Conservation (phyloP, 2,797 vertebrate genomes). For the Odontamblyopus lacepedii region DNA sequence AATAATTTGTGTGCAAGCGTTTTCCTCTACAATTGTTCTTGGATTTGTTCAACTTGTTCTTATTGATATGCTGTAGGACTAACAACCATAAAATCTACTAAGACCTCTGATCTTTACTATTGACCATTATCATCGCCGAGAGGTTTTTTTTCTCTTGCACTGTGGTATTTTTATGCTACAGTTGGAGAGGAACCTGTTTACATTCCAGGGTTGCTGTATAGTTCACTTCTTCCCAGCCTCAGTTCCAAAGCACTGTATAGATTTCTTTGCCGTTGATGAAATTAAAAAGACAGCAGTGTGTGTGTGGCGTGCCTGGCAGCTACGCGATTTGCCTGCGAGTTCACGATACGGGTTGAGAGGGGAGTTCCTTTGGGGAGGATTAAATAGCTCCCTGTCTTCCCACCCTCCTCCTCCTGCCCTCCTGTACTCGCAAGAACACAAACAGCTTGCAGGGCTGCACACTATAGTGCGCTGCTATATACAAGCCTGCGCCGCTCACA, state of each 20-base stretch:
- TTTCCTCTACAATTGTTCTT: conserved; percentile 56
- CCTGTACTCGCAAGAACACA: conserved; percentile 73
- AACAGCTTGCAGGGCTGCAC: conserved; percentile 79
- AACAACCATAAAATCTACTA: conserved; percentile 68
- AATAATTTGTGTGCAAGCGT: conserved; percentile 54
- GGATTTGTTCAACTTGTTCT: conserved; percentile 68
- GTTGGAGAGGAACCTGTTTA: conserved; percentile 77
- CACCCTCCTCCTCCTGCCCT: conserved; percentile 73
- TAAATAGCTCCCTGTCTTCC: conserved; percentile 82
- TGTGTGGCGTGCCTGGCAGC: conserved; percentile 82
- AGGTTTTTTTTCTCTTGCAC: conserved; percentile 61
- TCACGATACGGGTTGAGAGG: conserved; percentile 86
- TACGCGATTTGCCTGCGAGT: conserved; percentile 83
- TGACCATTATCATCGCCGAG: conserved; percentile 77
- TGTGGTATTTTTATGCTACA: conserved; percentile 73
- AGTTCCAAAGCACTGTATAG: conserved; percentile 80
- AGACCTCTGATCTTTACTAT: conserved; percentile 78
- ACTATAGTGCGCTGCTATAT: conserved; percentile 45
- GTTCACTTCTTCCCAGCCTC: conserved; percentile 71
- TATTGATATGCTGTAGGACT: conserved; percentile 72
- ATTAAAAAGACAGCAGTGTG: conserved; percentile 86
- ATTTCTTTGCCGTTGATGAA: conserved; percentile 84
- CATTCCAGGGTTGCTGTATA: conserved; percentile 75
- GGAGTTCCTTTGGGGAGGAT: conserved; percentile 86
- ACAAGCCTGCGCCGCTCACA: conserved; percentile 74